phyloP scores from a whole-genome alignment of 2,888 invertebrate genomes.

The Nasonovia ribisnigri region DNA sequence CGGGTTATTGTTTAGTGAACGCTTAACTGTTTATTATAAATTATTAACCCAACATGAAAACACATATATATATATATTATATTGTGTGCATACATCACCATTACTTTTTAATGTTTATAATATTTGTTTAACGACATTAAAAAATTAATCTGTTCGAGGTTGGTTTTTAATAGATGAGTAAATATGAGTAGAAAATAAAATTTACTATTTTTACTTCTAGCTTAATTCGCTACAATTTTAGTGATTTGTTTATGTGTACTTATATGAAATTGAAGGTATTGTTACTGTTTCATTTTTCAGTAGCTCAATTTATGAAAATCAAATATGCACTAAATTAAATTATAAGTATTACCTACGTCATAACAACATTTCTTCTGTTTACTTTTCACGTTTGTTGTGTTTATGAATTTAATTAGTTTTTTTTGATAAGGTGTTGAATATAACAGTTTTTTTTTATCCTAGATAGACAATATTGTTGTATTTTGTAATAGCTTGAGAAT shows the following conservation, averaged over 20 bases:
- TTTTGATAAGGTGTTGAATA: background rate
- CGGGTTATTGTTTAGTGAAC: background rate
- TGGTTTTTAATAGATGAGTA: slow-evolving; percentile 3
- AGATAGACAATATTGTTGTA: background rate
- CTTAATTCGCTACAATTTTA: background rate
- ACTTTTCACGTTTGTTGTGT: background rate
- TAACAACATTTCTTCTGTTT: background rate
- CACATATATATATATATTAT: background rate
- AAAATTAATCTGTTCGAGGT: slow-evolving; percentile 1
- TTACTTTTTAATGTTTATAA: background rate
- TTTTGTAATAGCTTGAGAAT: background rate
- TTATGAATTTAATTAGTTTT: background rate
- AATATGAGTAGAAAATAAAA: background rate
- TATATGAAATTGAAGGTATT: background rate
- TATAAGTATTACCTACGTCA: background rate
- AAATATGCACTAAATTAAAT: background rate
- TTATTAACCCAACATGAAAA: background rate
- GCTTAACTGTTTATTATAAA: background rate
- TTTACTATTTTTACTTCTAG: slow-evolving; percentile 27
- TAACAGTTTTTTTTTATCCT: background rate
- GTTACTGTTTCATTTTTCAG: background rate
- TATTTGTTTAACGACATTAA: background rate
- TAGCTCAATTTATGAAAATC: background rate
- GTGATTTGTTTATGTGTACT: slow-evolving; percentile 12
- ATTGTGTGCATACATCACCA: background rate